Conservation (phyloP, 2,888 invertebrate species). For the Drosophila borborema region DNA sequence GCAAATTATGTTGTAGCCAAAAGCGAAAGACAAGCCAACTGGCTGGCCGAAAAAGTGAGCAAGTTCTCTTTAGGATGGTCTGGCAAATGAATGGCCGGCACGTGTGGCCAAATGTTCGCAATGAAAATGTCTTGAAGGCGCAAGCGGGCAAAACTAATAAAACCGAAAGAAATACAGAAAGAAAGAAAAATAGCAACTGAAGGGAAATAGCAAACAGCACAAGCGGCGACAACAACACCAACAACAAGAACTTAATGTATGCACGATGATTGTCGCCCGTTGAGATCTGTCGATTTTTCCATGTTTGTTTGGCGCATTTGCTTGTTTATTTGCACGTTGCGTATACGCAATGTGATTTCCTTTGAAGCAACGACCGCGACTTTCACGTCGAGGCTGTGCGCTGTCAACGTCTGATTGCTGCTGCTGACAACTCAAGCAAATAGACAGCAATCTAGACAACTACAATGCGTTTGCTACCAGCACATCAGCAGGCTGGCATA, state of each 20-base stretch:
- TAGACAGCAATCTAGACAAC: slow-evolving; percentile 17
- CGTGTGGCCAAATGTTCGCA: slow-evolving; percentile 75
- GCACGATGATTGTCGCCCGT: slow-evolving; percentile 66
- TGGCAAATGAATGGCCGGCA: slow-evolving; percentile 73
- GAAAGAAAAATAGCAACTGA: slow-evolving; percentile 48
- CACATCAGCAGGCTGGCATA: not conserved
- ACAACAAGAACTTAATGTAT: slow-evolving; percentile 40
- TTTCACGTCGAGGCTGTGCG: slow-evolving; percentile 37
- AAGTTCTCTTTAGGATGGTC: slow-evolving; percentile 30
- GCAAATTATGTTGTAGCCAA: slow-evolving; percentile 60
- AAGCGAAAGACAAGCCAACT: slow-evolving; percentile 38
- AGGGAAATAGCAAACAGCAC: slow-evolving; percentile 23
- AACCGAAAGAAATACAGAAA: slow-evolving; percentile 26
- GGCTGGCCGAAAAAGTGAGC: slow-evolving; percentile 40
- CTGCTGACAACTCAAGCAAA: slow-evolving; percentile 42
- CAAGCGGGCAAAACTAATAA: slow-evolving; percentile 67
- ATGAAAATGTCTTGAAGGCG: slow-evolving; percentile 53
- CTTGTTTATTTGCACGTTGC: slow-evolving; percentile 71
- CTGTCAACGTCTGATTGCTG: slow-evolving; percentile 33
- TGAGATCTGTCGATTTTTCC: slow-evolving; percentile 72
- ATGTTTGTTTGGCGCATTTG: slow-evolving; percentile 52
- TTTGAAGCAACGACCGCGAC: slow-evolving; percentile 54
- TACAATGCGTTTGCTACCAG: not conserved
- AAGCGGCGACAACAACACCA: slow-evolving; percentile 5
- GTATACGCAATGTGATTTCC: slow-evolving; percentile 76